Base-by-base conservation (phyloP, 2,797 vertebrate species). In the Coreius guichenoti region DNA sequence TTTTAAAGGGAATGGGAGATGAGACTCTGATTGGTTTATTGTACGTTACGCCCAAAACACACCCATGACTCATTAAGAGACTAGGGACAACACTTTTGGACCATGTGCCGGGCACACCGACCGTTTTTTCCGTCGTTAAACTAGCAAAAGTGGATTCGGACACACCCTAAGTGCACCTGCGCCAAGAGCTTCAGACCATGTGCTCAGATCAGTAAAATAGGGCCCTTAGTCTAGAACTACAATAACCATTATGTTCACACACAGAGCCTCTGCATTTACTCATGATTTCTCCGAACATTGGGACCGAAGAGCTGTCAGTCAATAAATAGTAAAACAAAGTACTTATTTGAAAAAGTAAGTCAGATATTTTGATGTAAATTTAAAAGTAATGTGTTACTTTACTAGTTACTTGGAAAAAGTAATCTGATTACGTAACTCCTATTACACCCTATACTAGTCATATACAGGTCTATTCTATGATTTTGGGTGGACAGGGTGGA, bases 401-500 rank as follows among this genome's bases (percentile, higher is more conserved):
- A 61, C 26, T 63, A 29, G 13, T 63, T 29, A 8, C 12, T 26
- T 63, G 5, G 14, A 29, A 29, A 29, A 63, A 29, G n/a, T 16
- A 29, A 26, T 63, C n/a, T 3, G 17, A 51, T 19, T 7, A 7
- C 49, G 0, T 7, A 17, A 19, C 2, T 39, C 36, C 36, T 45
- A 21, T 11, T n/a, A 11, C 21, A 21, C 21, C 54, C 9, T 4
- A 23, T 19, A 0, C 21, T 21, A 19, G 2, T 29, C n/a, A 5
- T 19, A 14, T 31, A 49, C 43, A 17, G 29, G 12, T 12, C 3
- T 81, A 5, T 72, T 58, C 11, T 23, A 19, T 21, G 36, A 4
- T 11, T 45, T 7, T n/a, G 19, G 13, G 39, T 75, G 29, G 36
- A 33, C 69, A 82, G 56, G 81, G n/a, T 73, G 68, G n/a, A 73